A percentile compares a stretch with the other conserved stretches of the same genome.
phyloP scores from a whole-genome alignment of 2,797 vertebrate species.

The Catamblyrhynchus diadema region DNA sequence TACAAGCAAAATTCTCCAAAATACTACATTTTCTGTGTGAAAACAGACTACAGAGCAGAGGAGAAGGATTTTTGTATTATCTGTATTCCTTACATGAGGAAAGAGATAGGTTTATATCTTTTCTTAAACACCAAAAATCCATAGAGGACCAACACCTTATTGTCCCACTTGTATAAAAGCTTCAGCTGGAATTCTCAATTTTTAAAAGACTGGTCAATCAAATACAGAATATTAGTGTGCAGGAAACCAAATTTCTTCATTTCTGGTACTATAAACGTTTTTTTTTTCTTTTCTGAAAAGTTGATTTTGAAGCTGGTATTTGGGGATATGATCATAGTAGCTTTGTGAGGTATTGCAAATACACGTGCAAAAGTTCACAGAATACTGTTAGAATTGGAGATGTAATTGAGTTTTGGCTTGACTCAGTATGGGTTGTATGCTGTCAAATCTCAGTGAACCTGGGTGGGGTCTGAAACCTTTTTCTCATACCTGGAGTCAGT shows the following conservation, averaged over 20 bases:
- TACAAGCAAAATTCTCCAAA: background rate
- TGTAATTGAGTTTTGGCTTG: background rate
- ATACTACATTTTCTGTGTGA: background rate
- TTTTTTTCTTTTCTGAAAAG: background rate
- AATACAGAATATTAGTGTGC: background rate
- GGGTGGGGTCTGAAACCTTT: background rate
- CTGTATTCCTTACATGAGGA: background rate
- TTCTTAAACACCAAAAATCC: background rate
- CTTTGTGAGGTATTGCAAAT: background rate
- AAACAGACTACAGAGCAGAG: background rate
- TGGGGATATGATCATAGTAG: background rate
- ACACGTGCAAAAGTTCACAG: background rate
- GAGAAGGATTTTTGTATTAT: background rate
- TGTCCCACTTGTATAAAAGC: background rate
- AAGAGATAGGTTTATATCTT: background rate
- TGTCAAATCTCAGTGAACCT: background rate
- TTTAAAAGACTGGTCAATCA: background rate
- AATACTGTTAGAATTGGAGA: background rate
- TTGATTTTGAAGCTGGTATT: background rate
- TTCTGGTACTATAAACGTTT: background rate
- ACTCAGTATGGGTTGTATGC: background rate
- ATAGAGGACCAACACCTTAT: background rate
- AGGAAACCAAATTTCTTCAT: background rate
- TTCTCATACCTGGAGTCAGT: background rate
- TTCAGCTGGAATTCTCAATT: background rate